Evolutionary conservation across 37 sponge, comb jelly and placozoan genomes (phyloP).

Genomic region (Ephydatia muelleri): DNA sequence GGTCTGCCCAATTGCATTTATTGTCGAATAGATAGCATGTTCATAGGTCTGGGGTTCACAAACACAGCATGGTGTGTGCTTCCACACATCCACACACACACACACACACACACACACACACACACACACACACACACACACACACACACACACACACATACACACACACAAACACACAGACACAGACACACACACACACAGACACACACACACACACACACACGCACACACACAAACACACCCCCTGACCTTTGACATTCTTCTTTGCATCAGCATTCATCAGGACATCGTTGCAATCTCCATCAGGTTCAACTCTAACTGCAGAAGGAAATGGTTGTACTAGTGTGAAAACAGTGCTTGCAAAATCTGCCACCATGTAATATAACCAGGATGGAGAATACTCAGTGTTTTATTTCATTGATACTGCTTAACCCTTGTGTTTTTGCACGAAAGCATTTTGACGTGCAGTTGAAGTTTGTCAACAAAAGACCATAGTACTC

Average conservation of each 20-base stretch:
- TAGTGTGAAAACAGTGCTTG: too few relatives aligned
- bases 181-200: not conserved
- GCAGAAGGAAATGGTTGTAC: not conserved
- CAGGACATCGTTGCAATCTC: not conserved
- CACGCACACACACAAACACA: not conserved
- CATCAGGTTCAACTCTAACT: not conserved
- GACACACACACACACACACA: not conserved
- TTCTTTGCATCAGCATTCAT: not conserved
- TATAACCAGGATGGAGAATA: not conserved
- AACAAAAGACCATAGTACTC: too few relatives aligned
- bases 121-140: not conserved
- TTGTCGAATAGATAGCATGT: too few relatives aligned
- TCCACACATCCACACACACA: too few relatives aligned
- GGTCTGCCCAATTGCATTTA: too few relatives aligned
- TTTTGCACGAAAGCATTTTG: too few relatives aligned
- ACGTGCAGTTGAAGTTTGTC: too few relatives aligned
- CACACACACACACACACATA: not conserved
- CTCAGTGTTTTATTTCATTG: too few relatives aligned
- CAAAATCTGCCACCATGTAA: not conserved
- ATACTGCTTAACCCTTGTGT: too few relatives aligned
- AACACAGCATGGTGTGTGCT: too few relatives aligned
- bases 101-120: too few relatives aligned
- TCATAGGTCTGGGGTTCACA: too few relatives aligned
- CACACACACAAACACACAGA: not conserved
- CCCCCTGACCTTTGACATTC: not conserved